Percentiles rank a stretch among this genome's conserved stretches.
These are phyloP conservation scores for Eptatretus atami DNA, from an alignment of 2,797 vertebrate genomes.

Conservation along the genomic window DNA sequence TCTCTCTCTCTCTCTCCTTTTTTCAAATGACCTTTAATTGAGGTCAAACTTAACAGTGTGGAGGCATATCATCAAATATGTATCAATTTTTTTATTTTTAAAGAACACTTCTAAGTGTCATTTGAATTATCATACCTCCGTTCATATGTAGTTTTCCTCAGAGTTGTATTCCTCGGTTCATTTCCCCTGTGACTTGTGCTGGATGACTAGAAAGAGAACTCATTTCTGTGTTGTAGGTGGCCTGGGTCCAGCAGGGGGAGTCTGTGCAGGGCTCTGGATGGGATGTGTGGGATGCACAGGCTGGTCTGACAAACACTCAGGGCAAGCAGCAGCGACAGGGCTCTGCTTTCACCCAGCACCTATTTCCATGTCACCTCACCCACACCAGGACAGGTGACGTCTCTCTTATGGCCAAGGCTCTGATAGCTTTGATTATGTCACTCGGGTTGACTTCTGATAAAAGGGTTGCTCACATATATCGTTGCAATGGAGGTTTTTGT, in stretches of 20 bases:
- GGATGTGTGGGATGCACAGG: slow-evolving; percentile 69
- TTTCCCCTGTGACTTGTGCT: slow-evolving; percentile 7
- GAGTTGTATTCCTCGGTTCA: neutral
- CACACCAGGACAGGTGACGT: slow-evolving; percentile 56
- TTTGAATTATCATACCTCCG: neutral
- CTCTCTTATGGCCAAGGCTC: too few relatives aligned
- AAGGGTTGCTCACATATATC: too few relatives aligned
- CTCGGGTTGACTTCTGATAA: too few relatives aligned
- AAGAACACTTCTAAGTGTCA: too few relatives aligned
- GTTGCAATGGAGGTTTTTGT: too few relatives aligned
- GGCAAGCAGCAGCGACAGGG: slow-evolving; percentile 54
- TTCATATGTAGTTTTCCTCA: neutral
- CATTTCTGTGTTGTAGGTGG: slow-evolving; percentile 31
- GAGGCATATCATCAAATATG: too few relatives aligned
- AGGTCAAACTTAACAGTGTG: too few relatives aligned
- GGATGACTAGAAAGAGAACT: too few relatives aligned
- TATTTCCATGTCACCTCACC: slow-evolving; percentile 63
- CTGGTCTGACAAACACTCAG: slow-evolving; percentile 53
- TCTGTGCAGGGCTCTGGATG: slow-evolving; percentile 57
- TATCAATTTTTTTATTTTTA: too few relatives aligned
- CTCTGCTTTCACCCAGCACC: slow-evolving; percentile 86
- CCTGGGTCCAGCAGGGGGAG: slow-evolving; percentile 25
- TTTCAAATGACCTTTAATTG: too few relatives aligned
- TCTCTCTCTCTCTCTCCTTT: too few relatives aligned
- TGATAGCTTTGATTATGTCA: too few relatives aligned